Evolutionary conservation across 2,888 invertebrate genomes (phyloP).

Genomic region (Netelia virgata): DNA sequence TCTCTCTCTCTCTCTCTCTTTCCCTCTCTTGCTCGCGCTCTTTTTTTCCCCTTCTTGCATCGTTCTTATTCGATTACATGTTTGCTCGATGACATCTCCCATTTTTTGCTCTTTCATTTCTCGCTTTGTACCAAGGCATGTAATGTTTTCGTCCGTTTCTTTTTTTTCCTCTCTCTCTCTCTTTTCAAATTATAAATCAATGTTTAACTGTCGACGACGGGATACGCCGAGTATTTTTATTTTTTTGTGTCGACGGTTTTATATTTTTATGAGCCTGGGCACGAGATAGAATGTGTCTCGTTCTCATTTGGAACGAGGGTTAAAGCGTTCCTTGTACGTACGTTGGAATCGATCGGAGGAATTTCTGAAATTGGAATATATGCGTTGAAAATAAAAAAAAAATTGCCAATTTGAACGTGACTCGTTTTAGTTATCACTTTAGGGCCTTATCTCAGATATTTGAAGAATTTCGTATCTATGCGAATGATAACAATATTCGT

Average conservation of each 20-base stretch:
- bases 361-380: too few species aligned
- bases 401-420: too few species aligned
- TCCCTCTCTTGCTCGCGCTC: neutral
- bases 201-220: neutral
- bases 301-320: neutral
- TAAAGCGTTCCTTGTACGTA: neutral
- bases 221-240: neutral
- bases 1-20: constrained; percentile 6
- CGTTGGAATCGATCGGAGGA: neutral
- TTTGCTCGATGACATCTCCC: constrained; percentile 23
- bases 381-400: too few species aligned
- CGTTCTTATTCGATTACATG: constrained; percentile 43
- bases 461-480: too few species aligned
- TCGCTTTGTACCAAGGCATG: constrained; percentile 6
- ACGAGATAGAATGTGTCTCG: neutral
- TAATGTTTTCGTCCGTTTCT: neutral
- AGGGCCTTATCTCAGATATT: too few species aligned
- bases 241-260: neutral
- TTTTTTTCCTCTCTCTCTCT: neutral
- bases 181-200: neutral
- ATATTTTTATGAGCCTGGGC: neutral
- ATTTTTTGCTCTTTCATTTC: constrained; percentile 7
- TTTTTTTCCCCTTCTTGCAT: constrained; percentile 12
- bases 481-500: too few species aligned
- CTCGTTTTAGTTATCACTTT: too few species aligned